A percentile compares a stretch with the other conserved stretches of the same genome.
phyloP scores from a whole-genome alignment of 2,888 invertebrate species.

The Heliconius cydno region DNA sequence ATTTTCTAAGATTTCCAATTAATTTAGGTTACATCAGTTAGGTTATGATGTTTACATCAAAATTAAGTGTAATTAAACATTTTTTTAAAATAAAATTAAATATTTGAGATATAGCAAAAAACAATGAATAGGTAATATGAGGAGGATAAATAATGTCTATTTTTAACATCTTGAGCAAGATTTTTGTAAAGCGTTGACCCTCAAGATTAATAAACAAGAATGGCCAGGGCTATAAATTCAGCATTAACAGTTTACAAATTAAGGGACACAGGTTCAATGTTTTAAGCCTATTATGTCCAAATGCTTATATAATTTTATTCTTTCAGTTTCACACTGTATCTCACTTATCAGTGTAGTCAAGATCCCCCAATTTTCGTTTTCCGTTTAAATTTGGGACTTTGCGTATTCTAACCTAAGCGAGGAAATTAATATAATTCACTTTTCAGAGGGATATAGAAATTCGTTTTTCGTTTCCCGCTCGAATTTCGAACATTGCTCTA shows the following conservation, averaged over 20 bases:
- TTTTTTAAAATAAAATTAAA: background rate
- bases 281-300: too few relatives aligned
- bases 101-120: background rate
- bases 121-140: background rate
- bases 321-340: background rate
- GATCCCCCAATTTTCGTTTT: too few relatives aligned
- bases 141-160: slow-evolving; percentile 4
- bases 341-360: too few relatives aligned
- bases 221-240: background rate
- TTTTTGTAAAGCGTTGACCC: background rate
- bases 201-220: background rate
- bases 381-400: too few relatives aligned
- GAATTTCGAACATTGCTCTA: too few relatives aligned
- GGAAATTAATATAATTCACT: too few relatives aligned
- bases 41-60: background rate
- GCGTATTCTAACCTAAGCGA: too few relatives aligned
- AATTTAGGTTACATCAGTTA: too few relatives aligned
- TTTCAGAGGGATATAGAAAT: too few relatives aligned
- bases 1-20: too few relatives aligned
- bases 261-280: too few relatives aligned
- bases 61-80: slow-evolving; percentile 14
- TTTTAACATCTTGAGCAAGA: background rate
- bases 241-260: background rate
- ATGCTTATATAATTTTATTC: background rate
- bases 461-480: too few relatives aligned